Base-by-base conservation (phyloP, 2,888 invertebrate genomes). In the Drosophila melanosoma region DNA sequence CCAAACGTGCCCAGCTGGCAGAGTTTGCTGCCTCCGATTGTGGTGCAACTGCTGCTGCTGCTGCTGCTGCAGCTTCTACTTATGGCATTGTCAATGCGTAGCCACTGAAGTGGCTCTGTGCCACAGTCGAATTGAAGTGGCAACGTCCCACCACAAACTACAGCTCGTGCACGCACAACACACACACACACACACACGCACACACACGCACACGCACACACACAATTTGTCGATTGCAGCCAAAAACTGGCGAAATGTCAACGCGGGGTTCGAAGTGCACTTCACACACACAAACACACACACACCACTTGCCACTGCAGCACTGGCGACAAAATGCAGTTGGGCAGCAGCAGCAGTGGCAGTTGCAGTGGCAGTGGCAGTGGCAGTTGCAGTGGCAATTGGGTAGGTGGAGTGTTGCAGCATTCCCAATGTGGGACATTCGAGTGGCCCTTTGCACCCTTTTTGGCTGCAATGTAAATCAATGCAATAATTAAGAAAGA, bases 401-500 rank as follows among this genome's bases (percentile, higher is more conserved):
- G 35, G 20, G 40, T n/a, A 7, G 52, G 20, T 29, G 23, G 32
- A 20, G 42, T 1, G 3, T 45, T 35, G n/a, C 53, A 49, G 57
- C 32, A 35, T 26, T 74, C 58, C 74, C 74, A 53, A 29, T 2
- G 2, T 65, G 76, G 74, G 79, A 68, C 65, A 71, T 72, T 83
- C 58, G 76, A 83, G 80, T 72, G 71, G 73, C 49, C 56, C 69
- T 75, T 67, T n/a, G 60, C 80, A 45, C 36, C 68, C 69, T 66
- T 68, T 23, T 45, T 17, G 6, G 45, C 60, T 62, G 69, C 78
- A 54, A 53, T 66, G 64, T 76, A 81, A 90, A 90, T 87, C 87
- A 87, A 90, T 87, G 89, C 87, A 87, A 87, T 90, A 87, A 87
- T 87, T 87, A 87, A 90, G 90, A 76, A 88, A 29, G 29, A 60